phyloP scores from a whole-genome alignment of 53 echinoderm and acorn worm species.

The Antedon mediterranea region DNA sequence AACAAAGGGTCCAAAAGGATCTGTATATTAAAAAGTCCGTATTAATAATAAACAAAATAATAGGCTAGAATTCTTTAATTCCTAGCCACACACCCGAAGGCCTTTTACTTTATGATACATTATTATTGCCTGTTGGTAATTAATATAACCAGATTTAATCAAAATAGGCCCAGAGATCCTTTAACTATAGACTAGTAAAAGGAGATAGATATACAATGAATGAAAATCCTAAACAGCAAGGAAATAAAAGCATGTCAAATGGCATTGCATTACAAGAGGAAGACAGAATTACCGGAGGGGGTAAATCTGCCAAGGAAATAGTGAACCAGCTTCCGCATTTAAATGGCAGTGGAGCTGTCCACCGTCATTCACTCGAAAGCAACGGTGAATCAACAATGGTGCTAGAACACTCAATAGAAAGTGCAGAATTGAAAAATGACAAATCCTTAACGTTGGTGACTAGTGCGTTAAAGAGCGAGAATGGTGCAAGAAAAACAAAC shows the following conservation, averaged over 20 bases:
- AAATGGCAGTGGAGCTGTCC: neutral
- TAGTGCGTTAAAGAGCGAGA: neutral
- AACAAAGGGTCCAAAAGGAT: no score
- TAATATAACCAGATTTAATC: no score
- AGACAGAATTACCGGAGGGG: neutral
- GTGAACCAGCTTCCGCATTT: neutral
- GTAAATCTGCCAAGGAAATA: neutral
- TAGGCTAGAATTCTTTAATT: no score
- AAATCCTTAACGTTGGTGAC: neutral
- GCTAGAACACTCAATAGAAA: neutral
- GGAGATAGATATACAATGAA: neutral
- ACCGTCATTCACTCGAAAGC: neutral
- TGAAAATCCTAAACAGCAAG: neutral
- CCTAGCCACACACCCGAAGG: no score
- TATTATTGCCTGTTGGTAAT: no score
- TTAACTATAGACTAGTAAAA: neutral
- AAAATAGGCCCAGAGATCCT: no score
- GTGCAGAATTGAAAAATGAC: neutral
- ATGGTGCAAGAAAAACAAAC: conserved; percentile 15
- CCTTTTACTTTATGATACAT: no score
- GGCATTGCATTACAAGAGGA: neutral
- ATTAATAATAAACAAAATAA: no score
- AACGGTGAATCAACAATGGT: neutral
- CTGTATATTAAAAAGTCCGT: no score
- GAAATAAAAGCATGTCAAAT: neutral